Conservation (phyloP, 1,140 invertebrate genomes). For the Drosophila melanica region DNA sequence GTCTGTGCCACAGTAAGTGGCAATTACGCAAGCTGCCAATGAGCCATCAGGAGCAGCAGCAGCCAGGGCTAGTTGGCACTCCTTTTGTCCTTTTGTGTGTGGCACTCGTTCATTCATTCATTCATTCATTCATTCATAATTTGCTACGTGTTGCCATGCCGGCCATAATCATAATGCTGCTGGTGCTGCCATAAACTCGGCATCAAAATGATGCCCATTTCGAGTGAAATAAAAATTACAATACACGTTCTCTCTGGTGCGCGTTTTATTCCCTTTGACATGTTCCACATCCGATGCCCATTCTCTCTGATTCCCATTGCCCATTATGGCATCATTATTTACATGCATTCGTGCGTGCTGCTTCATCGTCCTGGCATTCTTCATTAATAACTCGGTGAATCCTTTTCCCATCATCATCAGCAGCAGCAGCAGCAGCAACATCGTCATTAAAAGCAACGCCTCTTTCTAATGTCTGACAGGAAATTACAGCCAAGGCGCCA, state of each 20-base stretch:
- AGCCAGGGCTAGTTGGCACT: constrained; percentile 1
- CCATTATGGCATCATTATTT: constrained; percentile 42
- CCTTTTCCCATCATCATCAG: constrained; percentile 46
- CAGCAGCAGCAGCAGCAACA: no score
- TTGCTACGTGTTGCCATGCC: constrained; percentile 74
- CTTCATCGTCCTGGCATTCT: constrained; percentile 28
- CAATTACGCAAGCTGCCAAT: constrained; percentile 68
- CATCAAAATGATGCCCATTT: constrained; percentile 66
- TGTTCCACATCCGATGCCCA: neutral
- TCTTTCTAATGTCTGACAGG: constrained; percentile 29
- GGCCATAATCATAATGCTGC: constrained; percentile 53
- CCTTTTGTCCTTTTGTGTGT: constrained; percentile 17
- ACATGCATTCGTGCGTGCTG: constrained; percentile 53
- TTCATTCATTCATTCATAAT: constrained; percentile 73
- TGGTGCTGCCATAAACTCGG: constrained; percentile 59
- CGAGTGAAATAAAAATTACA: constrained; percentile 65
- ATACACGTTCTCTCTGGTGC: constrained; percentile 56
- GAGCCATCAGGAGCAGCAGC: constrained; percentile 25
- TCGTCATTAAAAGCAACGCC: constrained; percentile 32
- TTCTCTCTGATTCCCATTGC: neutral
- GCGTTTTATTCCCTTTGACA: neutral
- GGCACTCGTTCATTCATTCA: constrained; percentile 43
- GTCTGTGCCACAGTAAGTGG: constrained; percentile 46
- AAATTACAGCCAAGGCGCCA: constrained; percentile 29
- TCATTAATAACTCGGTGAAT: constrained; percentile 71